Conservation (phyloP, 2,888 invertebrate species). For the Dolichopus griseipennis region DNA sequence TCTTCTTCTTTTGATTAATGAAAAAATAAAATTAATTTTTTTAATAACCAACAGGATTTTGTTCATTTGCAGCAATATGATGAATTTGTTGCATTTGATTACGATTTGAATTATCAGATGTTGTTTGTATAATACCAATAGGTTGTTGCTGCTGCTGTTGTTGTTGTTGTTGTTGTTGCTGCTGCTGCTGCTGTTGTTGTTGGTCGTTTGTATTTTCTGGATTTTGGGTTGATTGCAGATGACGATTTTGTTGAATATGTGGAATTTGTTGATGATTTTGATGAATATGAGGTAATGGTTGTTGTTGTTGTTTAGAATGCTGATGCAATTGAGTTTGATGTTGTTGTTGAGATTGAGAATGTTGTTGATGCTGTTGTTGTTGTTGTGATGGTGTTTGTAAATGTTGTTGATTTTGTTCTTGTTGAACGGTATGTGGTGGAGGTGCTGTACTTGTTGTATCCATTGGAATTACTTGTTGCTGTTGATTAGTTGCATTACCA, state of each 20-base stretch:
- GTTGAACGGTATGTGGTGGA: conserved; percentile 39
- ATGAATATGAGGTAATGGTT: conserved; percentile 10
- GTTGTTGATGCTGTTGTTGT: conserved; percentile 28
- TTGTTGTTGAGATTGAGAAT: conserved; percentile 28
- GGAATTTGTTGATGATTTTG: conserved; percentile 4
- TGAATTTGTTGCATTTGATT: conserved; percentile 40
- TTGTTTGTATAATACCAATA: conserved; percentile 38
- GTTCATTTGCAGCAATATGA: conserved; percentile 41
- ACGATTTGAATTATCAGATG: conserved; percentile 39
- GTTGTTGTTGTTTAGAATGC: conserved; percentile 11
- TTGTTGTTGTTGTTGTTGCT: conserved; percentile 31
- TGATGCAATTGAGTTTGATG: conserved; percentile 21
- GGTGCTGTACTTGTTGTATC: conserved; percentile 42
- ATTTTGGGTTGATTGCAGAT: conserved; percentile 16
- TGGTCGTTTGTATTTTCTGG: conserved; percentile 10
- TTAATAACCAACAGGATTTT: conserved; percentile 43
- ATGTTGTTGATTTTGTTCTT: conserved; percentile 26
- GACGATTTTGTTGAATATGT: conserved; percentile 13
- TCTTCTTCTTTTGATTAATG: too few species aligned
- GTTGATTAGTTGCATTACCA: conserved; percentile 24
- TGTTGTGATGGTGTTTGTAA: conserved; percentile 28
- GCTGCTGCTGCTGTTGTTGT: conserved; percentile 32
- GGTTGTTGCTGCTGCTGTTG: conserved; percentile 34
- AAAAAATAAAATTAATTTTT: not conserved
- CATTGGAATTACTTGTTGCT: conserved; percentile 32